These are phyloP conservation scores for Myiotriccus ornatus DNA, from an alignment of 2,797 vertebrate species.

Conservation along the genomic window DNA sequence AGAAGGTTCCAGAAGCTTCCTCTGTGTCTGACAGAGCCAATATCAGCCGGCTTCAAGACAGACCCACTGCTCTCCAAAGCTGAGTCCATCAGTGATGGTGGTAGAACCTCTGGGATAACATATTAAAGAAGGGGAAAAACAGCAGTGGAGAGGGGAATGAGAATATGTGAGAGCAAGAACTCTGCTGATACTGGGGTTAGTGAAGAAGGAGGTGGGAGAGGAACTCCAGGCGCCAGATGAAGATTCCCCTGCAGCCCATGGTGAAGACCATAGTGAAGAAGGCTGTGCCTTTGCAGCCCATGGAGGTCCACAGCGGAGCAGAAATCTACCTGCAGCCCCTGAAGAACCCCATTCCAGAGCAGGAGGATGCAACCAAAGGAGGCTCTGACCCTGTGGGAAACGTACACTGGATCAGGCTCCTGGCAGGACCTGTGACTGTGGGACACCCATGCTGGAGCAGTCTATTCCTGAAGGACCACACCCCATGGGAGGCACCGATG, in stretches of 20 bases:
- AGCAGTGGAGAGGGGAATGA: neutral
- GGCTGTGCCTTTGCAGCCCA: neutral
- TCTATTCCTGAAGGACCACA: neutral
- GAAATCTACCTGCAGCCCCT: neutral
- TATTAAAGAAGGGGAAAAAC: neutral
- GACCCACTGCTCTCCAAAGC: neutral
- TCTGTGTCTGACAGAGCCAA: rapidly evolving
- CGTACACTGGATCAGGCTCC: neutral
- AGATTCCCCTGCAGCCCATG: neutral
- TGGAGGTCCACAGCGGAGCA: neutral
- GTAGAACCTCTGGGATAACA: neutral
- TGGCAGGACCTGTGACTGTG: neutral
- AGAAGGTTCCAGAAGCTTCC: neutral
- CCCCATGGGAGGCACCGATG: neutral
- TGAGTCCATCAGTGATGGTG: neutral
- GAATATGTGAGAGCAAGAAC: neutral
- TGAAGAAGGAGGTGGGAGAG: neutral
- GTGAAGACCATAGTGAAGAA: neutral
- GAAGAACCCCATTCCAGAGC: neutral
- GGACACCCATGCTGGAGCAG: neutral
- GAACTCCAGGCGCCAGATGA: neutral
- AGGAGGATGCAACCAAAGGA: neutral
- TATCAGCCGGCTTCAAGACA: neutral
- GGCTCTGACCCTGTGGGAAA: neutral
- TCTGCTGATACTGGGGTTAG: neutral